These are phyloP conservation scores for Acleris holmiana DNA, from an alignment of 2,888 invertebrate genomes.

Conservation along the genomic window DNA sequence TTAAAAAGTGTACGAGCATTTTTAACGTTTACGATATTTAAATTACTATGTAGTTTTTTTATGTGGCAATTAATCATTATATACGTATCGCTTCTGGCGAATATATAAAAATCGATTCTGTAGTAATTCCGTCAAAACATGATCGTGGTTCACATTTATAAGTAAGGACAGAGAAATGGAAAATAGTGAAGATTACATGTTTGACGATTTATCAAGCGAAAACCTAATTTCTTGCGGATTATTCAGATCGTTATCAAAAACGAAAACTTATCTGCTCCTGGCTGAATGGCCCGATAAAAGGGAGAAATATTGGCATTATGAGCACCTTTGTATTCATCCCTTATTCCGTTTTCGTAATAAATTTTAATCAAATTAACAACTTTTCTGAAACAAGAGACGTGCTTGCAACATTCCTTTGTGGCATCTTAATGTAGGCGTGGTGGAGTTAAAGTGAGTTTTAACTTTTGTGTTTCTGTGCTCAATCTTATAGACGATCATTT, in stretches of 20 bases:
- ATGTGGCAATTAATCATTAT: too few relatives aligned
- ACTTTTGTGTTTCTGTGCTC: slow-evolving; percentile 10
- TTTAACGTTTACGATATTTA: too few relatives aligned
- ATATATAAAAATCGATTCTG: too few relatives aligned
- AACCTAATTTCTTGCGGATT: slow-evolving; percentile 11
- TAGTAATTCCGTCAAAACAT: too few relatives aligned
- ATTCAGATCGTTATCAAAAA: slow-evolving; percentile 20
- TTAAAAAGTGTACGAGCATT: too few relatives aligned
- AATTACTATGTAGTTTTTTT: too few relatives aligned
- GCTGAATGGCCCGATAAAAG: slow-evolving; percentile 34
- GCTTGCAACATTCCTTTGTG: slow-evolving; percentile 46
- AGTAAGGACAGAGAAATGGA: too few relatives aligned
- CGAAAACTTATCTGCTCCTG: slow-evolving; percentile 28
- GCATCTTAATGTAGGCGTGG: slow-evolving; percentile 36
- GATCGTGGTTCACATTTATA: too few relatives aligned
- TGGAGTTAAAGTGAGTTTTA: slow-evolving; percentile 15
- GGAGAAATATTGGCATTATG: slow-evolving; percentile 45
- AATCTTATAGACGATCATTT: background rate
- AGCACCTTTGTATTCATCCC: slow-evolving; percentile 44
- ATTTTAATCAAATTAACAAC: slow-evolving; percentile 56
- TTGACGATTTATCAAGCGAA: slow-evolving; percentile 4
- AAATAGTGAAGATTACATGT: background rate
- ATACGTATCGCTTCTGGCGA: too few relatives aligned
- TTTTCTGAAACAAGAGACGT: slow-evolving; percentile 46
- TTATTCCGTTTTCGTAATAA: slow-evolving; percentile 47